These are phyloP conservation scores for Sycobia sp. DNA, from an alignment of 1,140 invertebrate species.

Conservation along the genomic window DNA sequence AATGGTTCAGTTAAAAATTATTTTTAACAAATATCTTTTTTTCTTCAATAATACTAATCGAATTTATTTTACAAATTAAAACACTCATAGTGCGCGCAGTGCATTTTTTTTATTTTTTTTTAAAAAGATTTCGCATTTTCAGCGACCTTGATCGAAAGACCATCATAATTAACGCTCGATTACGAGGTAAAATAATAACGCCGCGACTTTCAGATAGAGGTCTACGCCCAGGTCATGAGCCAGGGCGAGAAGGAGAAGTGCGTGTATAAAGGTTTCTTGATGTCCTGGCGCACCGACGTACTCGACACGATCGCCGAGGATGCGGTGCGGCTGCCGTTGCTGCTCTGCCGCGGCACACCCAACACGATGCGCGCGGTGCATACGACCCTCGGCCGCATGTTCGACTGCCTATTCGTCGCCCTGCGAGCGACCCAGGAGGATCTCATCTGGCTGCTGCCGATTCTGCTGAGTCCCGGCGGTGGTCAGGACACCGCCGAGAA, in stretches of 20 bases:
- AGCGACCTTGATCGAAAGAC: no score
- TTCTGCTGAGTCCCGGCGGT: slow-evolving; percentile 38
- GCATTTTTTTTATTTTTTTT: no score
- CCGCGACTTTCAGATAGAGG: slow-evolving; percentile 44
- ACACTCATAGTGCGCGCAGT: no score
- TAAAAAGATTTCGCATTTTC: no score
- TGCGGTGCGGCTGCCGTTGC: slow-evolving; percentile 43
- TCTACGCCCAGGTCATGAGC: slow-evolving; percentile 30
- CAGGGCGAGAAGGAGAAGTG: slow-evolving; percentile 32
- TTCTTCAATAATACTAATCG: no score
- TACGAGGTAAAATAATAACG: no score
- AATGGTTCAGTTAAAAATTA: no score
- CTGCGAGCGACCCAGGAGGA: slow-evolving; percentile 44
- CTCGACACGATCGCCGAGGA: slow-evolving; percentile 27
- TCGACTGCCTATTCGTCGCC: slow-evolving; percentile 47
- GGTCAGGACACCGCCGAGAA: slow-evolving; percentile 27
- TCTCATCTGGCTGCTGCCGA: slow-evolving; percentile 49
- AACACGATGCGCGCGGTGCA: slow-evolving; percentile 46
- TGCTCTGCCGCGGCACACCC: slow-evolving; percentile 49
- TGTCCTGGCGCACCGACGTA: slow-evolving; percentile 43
- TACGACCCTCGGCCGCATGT: slow-evolving; percentile 44
- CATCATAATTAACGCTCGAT: no score
- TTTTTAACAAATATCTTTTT: no score
- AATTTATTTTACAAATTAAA: no score
- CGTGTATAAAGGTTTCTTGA: slow-evolving; percentile 48